Base-by-base conservation (phyloP, 2,113 vertebrate species). In the Danionella cerebrum region DNA sequence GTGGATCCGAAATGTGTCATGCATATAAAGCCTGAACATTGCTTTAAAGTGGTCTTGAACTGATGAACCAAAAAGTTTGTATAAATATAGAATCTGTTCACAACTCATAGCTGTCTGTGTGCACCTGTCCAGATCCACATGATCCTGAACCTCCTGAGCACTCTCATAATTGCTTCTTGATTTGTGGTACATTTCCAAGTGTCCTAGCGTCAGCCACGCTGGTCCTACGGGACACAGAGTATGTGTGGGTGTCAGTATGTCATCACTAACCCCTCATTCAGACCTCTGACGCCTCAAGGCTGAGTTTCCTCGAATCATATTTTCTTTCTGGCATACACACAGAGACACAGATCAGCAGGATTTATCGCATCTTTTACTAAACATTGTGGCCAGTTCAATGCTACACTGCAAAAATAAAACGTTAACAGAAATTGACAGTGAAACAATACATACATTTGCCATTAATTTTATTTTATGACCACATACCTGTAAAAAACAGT, bases 101-200 rank as follows among this genome's bases (percentile, higher is more conserved):
- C 9, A 6, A 33, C 9, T 33, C 9, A 33, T 33, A 6, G 12
- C 13, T 24, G 41, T 1, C 5, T 18, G 19, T 38, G 31, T 6
- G 7, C 38, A 59, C 57, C 57, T 59, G 57, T 44, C 16, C 57
- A 31, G 24, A 60, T 29, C 39, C 38, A 31, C 39, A 41, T 16
- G 2, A 41, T 35, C n/a, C 55, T 41, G 27, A 14, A 27, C 21
- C n/a, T n/a, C n/a, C 36, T 14, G 27, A 39, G 45, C 22, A 55
- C 69, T 57, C 70, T 69, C 78, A 73, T 78, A 75, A 80, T 70
- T 68, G 47, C 72, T 47, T 47, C 36, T 36, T 78, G 80, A 82
- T 81, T 83, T 81, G 74, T 65, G 53, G 57, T 65, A 69, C 75
- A 76, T 71, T 79, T 6, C 35, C 9, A 29, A 45, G 22, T 58